phyloP scores from a whole-genome alignment of 2,888 invertebrate species.

The Noctua fimbriata region DNA sequence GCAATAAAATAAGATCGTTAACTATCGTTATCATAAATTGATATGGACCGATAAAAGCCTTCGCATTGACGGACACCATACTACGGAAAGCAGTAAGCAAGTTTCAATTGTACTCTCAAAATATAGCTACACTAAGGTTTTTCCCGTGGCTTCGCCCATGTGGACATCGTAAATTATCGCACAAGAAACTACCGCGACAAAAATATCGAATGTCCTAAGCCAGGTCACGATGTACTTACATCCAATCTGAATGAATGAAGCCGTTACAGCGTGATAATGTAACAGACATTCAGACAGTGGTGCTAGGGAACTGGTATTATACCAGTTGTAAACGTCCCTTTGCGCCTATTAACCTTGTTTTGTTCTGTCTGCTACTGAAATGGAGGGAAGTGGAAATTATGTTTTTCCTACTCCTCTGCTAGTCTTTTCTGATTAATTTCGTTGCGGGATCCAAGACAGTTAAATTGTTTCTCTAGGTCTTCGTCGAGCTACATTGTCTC shows the following conservation, averaged over 20 bases:
- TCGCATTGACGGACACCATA: neutral
- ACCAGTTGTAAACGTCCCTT: too few species aligned
- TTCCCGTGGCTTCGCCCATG: neutral
- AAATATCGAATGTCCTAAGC: neutral
- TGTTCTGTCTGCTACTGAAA: too few species aligned
- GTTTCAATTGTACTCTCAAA: neutral
- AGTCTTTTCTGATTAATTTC: too few species aligned
- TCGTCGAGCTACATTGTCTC: too few species aligned
- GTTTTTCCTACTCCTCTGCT: too few species aligned
- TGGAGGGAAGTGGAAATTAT: too few species aligned
- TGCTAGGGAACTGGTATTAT: too few species aligned
- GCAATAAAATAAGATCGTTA: neutral
- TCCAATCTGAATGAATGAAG: too few species aligned
- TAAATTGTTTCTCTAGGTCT: too few species aligned
- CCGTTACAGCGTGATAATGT: neutral
- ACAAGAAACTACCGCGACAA: neutral
- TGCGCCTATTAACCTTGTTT: too few species aligned
- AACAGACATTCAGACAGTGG: neutral
- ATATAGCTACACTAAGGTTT: neutral
- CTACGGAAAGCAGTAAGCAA: neutral
- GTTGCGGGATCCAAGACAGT: too few species aligned
- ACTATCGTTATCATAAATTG: neutral
- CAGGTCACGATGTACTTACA: neutral
- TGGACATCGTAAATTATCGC: neutral
- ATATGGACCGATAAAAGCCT: neutral